These are phyloP conservation scores for Endomychus coccineus DNA, from an alignment of 2,888 invertebrate species.

Conservation along the genomic window DNA sequence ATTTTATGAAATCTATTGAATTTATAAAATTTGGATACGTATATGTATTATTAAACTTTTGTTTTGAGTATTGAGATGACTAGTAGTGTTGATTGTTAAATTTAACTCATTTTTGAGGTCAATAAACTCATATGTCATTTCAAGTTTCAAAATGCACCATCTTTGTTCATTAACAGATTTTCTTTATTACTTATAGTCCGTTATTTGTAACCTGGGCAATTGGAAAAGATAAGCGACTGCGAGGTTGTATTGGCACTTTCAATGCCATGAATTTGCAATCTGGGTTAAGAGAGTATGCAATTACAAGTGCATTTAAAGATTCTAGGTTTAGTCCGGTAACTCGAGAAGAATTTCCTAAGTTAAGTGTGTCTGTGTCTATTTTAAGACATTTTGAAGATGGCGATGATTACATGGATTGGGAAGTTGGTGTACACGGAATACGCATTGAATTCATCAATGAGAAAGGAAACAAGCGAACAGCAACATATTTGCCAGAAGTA, in stretches of 20 bases:
- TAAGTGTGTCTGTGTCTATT: constrained; percentile 94
- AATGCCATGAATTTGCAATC: constrained; percentile 92
- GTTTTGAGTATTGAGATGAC: too few relatives aligned
- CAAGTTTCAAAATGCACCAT: background rate
- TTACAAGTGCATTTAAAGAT: constrained; percentile 97
- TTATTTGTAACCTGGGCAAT: constrained; percentile 99
- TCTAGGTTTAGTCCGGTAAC: constrained; percentile 93
- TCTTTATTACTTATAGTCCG: constrained; percentile 57
- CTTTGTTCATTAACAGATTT: background rate
- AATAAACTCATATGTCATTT: too few relatives aligned
- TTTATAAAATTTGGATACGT: too few relatives aligned
- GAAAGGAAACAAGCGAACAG: constrained; percentile 87
- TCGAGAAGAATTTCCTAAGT: constrained; percentile 84
- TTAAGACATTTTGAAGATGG: constrained; percentile 95
- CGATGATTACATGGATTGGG: constrained; percentile 93
- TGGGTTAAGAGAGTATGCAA: constrained; percentile 92
- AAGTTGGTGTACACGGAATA: constrained; percentile 94
- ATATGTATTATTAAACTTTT: too few relatives aligned
- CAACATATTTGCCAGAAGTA: constrained; percentile 97
- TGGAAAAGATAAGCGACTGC: constrained; percentile 87
- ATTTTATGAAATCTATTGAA: too few relatives aligned
- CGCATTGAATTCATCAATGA: constrained; percentile 95
- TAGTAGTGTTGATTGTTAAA: too few relatives aligned
- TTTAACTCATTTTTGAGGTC: too few relatives aligned
- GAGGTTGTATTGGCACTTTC: constrained; percentile 99